A percentile compares a stretch with the other conserved stretches of the same genome.
These are phyloP conservation scores for Cerastis rubricosa DNA, from an alignment of 2,888 invertebrate species.

Conservation along the genomic window DNA sequence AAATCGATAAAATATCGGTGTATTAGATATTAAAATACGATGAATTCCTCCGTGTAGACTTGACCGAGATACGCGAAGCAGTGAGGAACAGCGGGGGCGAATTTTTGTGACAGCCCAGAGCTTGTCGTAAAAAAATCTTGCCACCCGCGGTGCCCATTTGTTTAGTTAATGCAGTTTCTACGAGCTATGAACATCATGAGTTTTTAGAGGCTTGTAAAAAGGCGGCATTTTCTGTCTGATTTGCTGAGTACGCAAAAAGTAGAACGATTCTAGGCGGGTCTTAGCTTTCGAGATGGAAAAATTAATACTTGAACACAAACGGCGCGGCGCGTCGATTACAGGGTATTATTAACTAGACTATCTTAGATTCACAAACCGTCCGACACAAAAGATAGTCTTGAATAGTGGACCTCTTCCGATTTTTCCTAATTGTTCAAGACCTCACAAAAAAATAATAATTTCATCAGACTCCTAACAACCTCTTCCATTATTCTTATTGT, in stretches of 20 bases:
- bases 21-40: slow-evolving; percentile 44
- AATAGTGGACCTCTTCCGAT: neutral
- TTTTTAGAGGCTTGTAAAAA: slow-evolving; percentile 40
- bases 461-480: slow-evolving; percentile 16
- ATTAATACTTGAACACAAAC: neutral
- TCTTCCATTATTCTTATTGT: slow-evolving; percentile 33
- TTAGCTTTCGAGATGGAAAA: neutral
- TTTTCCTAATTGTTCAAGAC: neutral
- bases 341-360: neutral
- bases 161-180: slow-evolving; percentile 57
- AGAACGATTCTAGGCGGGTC: neutral
- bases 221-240: slow-evolving; percentile 3
- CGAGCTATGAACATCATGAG: slow-evolving; percentile 36
- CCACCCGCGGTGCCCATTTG: slow-evolving; percentile 69
- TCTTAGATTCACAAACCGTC: neutral
- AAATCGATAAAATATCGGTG: slow-evolving; percentile 44
- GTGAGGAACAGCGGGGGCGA: slow-evolving; percentile 74
- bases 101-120: slow-evolving; percentile 70
- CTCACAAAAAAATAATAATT: slow-evolving; percentile 16
- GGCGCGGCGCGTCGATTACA: neutral
- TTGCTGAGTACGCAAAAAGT: neutral
- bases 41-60: slow-evolving; percentile 40
- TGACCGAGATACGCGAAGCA: slow-evolving; percentile 73
- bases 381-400: neutral
- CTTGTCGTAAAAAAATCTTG: slow-evolving; percentile 71